Evolutionary conservation across 2,888 invertebrate genomes (phyloP).

Genomic region (Meliscaeva auricollis): DNA sequence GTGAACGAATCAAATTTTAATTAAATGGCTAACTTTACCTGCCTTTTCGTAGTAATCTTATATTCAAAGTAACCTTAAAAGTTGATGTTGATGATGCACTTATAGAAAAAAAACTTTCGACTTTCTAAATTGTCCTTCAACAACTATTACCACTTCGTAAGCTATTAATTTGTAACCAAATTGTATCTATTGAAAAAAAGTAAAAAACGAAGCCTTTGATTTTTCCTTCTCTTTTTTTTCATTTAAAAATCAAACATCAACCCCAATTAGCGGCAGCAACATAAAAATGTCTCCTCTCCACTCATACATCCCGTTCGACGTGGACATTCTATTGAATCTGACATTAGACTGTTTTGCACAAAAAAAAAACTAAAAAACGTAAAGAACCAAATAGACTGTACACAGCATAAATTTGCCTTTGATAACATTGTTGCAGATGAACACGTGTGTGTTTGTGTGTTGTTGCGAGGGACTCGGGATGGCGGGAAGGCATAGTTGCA

Average conservation of each 20-base stretch:
- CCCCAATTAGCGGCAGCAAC: slow-evolving; percentile 62
- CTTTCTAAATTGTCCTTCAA: slow-evolving; percentile 31
- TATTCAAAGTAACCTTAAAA: not conserved
- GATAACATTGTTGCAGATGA: slow-evolving; percentile 66
- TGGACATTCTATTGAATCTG: slow-evolving; percentile 59
- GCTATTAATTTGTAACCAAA: slow-evolving; percentile 22
- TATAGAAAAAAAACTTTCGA: not conserved
- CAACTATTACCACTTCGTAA: slow-evolving; percentile 10
- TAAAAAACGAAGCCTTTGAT: slow-evolving; percentile 19
- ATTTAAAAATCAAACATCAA: slow-evolving; percentile 52
- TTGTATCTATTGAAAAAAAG: slow-evolving; percentile 3
- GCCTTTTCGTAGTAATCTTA: not conserved
- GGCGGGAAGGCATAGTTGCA: slow-evolving; percentile 10
- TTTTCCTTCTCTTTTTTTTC: not conserved
- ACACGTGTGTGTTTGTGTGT: slow-evolving; percentile 41
- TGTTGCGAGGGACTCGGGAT: not conserved
- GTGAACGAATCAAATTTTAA: too few species aligned
- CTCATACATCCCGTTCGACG: slow-evolving; percentile 45
- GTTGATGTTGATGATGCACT: not conserved
- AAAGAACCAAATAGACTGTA: slow-evolving; percentile 7
- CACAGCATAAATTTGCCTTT: slow-evolving; percentile 20
- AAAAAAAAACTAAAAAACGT: not conserved
- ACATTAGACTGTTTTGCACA: slow-evolving; percentile 52
- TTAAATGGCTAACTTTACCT: too few species aligned
- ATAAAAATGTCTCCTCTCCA: slow-evolving; percentile 60